Conservation (phyloP, 2,797 vertebrate species). For the Borostomias antarcticus region DNA sequence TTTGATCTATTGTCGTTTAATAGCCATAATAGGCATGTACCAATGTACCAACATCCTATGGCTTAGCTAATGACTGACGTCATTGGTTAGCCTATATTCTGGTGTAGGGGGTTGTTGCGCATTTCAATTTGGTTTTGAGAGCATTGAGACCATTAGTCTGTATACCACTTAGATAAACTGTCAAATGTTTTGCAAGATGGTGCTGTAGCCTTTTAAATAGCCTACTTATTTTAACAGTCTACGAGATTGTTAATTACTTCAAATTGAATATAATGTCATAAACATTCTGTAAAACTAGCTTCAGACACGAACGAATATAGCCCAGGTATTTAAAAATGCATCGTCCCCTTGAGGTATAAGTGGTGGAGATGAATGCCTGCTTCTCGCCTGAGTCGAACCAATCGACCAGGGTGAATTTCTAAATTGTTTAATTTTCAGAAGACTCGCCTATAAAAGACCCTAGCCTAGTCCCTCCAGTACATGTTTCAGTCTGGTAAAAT, state of each 20-base stretch:
- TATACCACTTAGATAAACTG: not conserved
- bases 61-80: constrained; percentile 83
- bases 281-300: no score
- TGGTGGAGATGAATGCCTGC: no score
- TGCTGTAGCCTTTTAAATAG: not conserved
- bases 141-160: not conserved
- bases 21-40: constrained; percentile 89
- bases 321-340: no score
- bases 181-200: not conserved
- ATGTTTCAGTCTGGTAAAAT: constrained; percentile 10
- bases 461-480: not conserved
- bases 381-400: no score
- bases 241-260: no score
- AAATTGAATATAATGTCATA: no score
- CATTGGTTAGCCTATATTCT: not conserved
- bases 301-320: no score
- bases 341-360: no score
- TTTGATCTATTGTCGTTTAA: constrained; percentile 90
- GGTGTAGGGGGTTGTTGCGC: not conserved
- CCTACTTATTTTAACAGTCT: no score
- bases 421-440: constrained; percentile 60
- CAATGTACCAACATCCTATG: constrained; percentile 87
- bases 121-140: not conserved
- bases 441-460: not conserved
- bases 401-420: not conserved